These are phyloP conservation scores for Aramus guarauna DNA, from an alignment of 2,113 vertebrate species.

Conservation along the genomic window DNA sequence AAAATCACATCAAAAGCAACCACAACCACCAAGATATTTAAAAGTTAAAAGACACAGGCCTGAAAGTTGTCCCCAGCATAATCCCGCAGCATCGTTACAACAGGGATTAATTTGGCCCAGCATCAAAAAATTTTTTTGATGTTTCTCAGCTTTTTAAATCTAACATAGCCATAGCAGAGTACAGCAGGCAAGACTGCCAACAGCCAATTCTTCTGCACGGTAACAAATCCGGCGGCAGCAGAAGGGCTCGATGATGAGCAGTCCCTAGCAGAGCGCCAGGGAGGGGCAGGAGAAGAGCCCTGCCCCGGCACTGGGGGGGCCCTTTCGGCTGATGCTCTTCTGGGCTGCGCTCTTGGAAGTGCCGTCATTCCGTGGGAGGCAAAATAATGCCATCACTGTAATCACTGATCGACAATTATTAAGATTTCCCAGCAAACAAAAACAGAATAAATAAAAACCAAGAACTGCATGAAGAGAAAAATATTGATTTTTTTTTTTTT, in stretches of 20 bases:
- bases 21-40: not conserved
- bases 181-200: not conserved
- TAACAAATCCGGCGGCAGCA: not conserved
- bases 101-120: not conserved
- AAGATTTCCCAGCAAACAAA: not conserved
- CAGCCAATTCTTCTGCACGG: not conserved
- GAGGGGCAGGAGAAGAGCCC: not conserved
- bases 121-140: not conserved
- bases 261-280: too few species aligned
- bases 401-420: not conserved
- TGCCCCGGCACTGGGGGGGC: not conserved
- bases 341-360: not conserved
- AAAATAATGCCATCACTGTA: not conserved
- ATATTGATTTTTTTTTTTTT: not conserved
- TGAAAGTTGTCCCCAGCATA: not conserved
- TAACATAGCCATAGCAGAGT: not conserved
- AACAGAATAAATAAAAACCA: not conserved
- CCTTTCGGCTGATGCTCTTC: not conserved
- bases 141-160: not conserved
- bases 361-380: not conserved
- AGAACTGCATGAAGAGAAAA: not conserved
- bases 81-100: not conserved
- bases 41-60: not conserved
- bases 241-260: not conserved
- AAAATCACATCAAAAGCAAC: not conserved